phyloP scores from a whole-genome alignment of 2,888 invertebrate species.

The Tupiocoris notatus region DNA sequence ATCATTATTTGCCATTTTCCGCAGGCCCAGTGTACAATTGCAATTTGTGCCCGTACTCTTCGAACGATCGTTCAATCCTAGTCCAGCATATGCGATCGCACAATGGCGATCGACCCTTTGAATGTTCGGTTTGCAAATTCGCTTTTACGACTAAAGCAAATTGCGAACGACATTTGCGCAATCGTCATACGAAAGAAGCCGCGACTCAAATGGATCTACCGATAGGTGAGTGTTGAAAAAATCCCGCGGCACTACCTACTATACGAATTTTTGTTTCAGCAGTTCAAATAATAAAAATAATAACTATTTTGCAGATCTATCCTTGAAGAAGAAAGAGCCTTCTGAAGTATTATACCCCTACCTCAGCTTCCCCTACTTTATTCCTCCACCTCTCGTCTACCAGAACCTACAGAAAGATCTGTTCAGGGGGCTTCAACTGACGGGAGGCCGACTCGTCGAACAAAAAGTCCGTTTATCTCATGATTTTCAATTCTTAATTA shows the following conservation, averaged over 20 bases:
- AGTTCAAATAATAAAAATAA: too few species aligned
- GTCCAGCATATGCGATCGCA: slow-evolving; percentile 90
- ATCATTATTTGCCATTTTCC: too few species aligned
- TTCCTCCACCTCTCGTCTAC: slow-evolving; percentile 34
- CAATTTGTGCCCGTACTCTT: slow-evolving; percentile 88
- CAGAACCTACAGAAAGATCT: slow-evolving; percentile 60
- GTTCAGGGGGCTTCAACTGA: slow-evolving; percentile 65
- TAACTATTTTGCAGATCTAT: slow-evolving; percentile 36
- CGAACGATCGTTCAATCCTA: slow-evolving; percentile 70
- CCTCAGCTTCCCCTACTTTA: slow-evolving; percentile 33
- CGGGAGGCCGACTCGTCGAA: slow-evolving; percentile 62
- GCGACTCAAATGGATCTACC: slow-evolving; percentile 40
- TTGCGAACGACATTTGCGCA: slow-evolving; percentile 90
- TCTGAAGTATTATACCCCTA: slow-evolving; percentile 34
- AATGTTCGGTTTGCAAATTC: slow-evolving; percentile 91
- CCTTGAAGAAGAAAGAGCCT: slow-evolving; percentile 29
- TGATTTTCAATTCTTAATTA: not conserved
- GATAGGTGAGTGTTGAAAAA: slow-evolving; percentile 14
- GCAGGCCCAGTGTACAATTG: slow-evolving; percentile 62
- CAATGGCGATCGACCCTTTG: slow-evolving; percentile 81
- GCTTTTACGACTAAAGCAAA: slow-evolving; percentile 97
- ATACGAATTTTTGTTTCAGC: too few species aligned
- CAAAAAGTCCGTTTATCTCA: slow-evolving; percentile 13
- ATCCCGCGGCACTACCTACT: too few species aligned
- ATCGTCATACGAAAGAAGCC: slow-evolving; percentile 63